Base-by-base conservation (phyloP, 1,140 invertebrate genomes). In the Drosophila kikkawai region DNA sequence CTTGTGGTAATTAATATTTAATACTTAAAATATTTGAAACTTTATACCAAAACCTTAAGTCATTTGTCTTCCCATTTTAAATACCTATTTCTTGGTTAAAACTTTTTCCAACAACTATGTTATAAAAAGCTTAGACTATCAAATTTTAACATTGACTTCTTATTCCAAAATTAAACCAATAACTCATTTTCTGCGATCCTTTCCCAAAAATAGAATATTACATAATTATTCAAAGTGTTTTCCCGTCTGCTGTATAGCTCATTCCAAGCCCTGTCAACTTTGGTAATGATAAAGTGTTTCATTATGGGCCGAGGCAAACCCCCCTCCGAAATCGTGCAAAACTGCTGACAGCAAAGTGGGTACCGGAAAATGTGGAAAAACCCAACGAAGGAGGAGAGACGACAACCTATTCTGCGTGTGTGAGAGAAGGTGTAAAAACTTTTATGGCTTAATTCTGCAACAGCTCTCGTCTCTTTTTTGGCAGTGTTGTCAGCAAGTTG, bases 271-370 rank as follows among this genome's bases (percentile, higher is more conserved):
- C 83, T 88, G 83, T 87, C 83, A 87, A 88, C 75, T 82, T 80
- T 82, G 57, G 63, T 80, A 87, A 87, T 88, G 83, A 88, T 87
- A 88, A 87, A 87, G 84, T 88, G 84, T 83, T 74, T 75, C 71
- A 75, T 73, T 86, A 86, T 86, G 70, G 81, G 78, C 66, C 37
- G 66, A n/a, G 26, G 8, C 42, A 22, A 7, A 71, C 19, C 55
- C 53, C 55, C 58, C 55, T 73, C 58, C n/a, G 47, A 82, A 70
- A 69, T 79, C 19, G 44, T 57, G 55, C 63, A 71, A 76, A 77
- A 74, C 59, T 86, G 80, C 83, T 75, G 76, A 80, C 84, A 80
- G 67, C 63, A 53, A 44, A 74, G 45, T 73, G 69, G 39, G 29
- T 3, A 13, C 36, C 45, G 60, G 60, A 39, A 65, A 56, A 70